Conservation (phyloP, 1,140 invertebrate species). For the Cepaea nemoralis region DNA sequence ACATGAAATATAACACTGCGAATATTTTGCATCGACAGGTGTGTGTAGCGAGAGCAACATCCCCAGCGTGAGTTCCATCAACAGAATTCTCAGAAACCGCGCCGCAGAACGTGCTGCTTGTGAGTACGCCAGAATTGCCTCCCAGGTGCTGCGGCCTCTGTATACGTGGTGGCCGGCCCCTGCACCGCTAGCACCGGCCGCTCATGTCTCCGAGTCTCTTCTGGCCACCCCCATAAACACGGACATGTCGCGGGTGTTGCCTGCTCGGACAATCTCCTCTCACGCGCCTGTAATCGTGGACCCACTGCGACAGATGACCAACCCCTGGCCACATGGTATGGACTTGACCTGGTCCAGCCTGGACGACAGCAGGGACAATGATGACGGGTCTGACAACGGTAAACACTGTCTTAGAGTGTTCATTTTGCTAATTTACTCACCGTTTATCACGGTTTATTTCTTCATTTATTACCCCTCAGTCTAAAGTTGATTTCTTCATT, state of each 20-base stretch:
- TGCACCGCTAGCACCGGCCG: conserved; percentile 14
- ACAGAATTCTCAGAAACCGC: conserved; percentile 86
- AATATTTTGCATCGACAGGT: conserved; percentile 73
- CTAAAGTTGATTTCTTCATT: too few species aligned
- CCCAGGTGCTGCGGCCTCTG: conserved; percentile 48
- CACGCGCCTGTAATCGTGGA: not conserved
- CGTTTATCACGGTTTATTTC: too few species aligned
- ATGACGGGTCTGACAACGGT: not conserved
- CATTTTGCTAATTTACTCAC: too few species aligned
- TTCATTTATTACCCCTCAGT: too few species aligned
- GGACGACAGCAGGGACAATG: not conserved
- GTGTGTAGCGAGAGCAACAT: conserved; percentile 98
- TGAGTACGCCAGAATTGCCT: conserved; percentile 62
- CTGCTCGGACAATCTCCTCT: not conserved
- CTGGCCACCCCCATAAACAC: not conserved
- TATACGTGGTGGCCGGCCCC: conserved; percentile 44
- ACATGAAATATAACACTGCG: not conserved
- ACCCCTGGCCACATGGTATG: not conserved
- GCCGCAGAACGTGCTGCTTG: conserved; percentile 61
- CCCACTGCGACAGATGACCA: not conserved
- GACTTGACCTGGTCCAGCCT: not conserved
- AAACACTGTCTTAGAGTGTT: too few species aligned
- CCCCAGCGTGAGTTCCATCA: conserved; percentile 98
- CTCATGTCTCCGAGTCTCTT: not conserved
- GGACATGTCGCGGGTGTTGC: not conserved